Evolutionary conservation across 2,797 vertebrate genomes (phyloP), one percentile per base, ranked within the genome.

Genomic region (Pangasius macronema): DNA sequence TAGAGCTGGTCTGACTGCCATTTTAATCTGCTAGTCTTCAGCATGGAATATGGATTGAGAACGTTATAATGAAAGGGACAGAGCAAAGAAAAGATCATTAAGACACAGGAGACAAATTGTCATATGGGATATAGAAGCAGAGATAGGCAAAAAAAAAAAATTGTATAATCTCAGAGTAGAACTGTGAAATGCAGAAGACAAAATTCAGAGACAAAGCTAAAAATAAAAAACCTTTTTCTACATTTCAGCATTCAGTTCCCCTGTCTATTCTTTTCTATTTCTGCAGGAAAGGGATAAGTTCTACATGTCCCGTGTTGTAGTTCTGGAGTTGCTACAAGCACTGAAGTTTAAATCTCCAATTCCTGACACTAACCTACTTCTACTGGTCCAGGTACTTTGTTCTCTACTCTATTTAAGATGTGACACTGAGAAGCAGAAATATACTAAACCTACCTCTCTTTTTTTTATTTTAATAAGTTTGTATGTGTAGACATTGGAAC

Each of bases 401-500:
- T 27, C 5, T 86, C 5, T 36, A 53, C 73, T 75, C 13, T 76
- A 0, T 5, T 57, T 82, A n/a, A 85, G 2, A 80, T 3, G 0
- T 49, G 24, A 46, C 16, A 36, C 3, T 70, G 7, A 59, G 10
- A 68, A n/a, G 61, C 16, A 63, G 33, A 30, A 33, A 51, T 33
- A 55, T 9, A 59, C 16, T 86, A 82, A 87, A 24, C 6, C 42
- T 79, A 27, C n/a, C 22, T 67, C 5, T 80, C 5, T 59, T 24
- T n/a, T 61, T 36, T 68, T n/a, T 87, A 82, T 82, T 88, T 90
- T 89, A 93, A 87, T 92, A 94, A 99, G 99, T 99, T 99, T 96
- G 96, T 99, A 94, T 99, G 98, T 94, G 95, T 97, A 94, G 99
- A 99, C 95, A 98, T 98, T 76, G 98, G 98, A 85, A 99, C 99